Conservation (phyloP, 1,140 invertebrate species). For the Lordiphosa clarofinis region DNA sequence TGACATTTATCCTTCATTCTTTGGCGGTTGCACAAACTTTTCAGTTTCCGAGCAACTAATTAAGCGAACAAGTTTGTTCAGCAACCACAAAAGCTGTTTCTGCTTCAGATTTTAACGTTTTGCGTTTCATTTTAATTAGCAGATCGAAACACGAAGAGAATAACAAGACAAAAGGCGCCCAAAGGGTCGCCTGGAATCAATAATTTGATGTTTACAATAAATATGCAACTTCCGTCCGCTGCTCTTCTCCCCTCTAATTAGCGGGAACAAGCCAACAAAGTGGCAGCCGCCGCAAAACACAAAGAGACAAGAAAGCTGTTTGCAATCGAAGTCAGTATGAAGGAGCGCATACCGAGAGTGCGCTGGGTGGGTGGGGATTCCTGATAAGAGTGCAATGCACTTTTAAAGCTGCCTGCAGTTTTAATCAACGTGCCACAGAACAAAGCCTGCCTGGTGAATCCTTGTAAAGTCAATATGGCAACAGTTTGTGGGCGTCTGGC, state of each 20-base stretch:
- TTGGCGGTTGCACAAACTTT: constrained; percentile 10
- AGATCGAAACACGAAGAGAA: constrained; percentile 6
- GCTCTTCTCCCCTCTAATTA: constrained; percentile 40
- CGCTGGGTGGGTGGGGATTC: background rate
- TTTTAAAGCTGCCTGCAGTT: constrained; percentile 33
- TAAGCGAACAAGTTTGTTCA: constrained; percentile 32
- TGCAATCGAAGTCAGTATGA: constrained; percentile 40
- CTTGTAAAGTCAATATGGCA: constrained; percentile 45
- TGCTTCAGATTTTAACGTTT: background rate
- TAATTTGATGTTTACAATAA: constrained; percentile 72
- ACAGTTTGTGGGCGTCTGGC: constrained; percentile 28
- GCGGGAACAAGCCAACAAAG: constrained; percentile 43
- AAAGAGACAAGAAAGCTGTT: constrained; percentile 39
- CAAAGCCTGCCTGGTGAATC: constrained; percentile 31
- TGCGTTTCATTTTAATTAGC: constrained; percentile 59
- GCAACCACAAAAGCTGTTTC: constrained; percentile 16
- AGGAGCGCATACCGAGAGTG: background rate
- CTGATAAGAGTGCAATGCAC: constrained; percentile 58
- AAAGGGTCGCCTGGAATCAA: constrained; percentile 49
- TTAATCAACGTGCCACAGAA: constrained; percentile 42
- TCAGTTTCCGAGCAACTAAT: constrained; percentile 36
- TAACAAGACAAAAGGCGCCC: constrained; percentile 5
- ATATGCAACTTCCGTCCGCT: constrained; percentile 20
- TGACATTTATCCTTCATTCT: constrained; percentile 5
- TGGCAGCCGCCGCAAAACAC: constrained; percentile 15